A percentile compares a stretch with the other conserved stretches of the same genome.
Conservation (phyloP, 2,888 invertebrate species). For the Sthenelais limicola region DNA sequence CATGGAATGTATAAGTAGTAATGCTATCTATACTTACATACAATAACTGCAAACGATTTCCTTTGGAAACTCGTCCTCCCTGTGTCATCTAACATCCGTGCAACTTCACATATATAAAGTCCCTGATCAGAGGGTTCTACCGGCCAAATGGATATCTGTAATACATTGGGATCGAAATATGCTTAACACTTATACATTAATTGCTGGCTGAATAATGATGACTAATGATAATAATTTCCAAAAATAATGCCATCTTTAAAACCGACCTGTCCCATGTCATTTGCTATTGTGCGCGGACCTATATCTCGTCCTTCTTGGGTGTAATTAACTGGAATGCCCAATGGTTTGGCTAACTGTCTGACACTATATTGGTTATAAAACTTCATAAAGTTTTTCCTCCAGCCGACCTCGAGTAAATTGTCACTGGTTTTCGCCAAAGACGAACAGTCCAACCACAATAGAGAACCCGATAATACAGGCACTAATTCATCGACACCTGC, state of each 20-base stretch:
- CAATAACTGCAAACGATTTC: slow-evolving; percentile 35
- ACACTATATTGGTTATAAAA: slow-evolving; percentile 35
- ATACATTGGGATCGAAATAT: neutral
- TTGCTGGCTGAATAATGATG: neutral
- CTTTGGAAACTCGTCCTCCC: slow-evolving; percentile 23
- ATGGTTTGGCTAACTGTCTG: neutral
- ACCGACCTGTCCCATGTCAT: slow-evolving; percentile 23
- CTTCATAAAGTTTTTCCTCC: slow-evolving; percentile 8
- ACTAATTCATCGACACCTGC: slow-evolving; percentile 40
- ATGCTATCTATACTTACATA: slow-evolving; percentile 27
- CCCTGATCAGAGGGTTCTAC: slow-evolving; percentile 14
- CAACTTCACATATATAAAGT: slow-evolving; percentile 34
- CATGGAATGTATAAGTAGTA: neutral
- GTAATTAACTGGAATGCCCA: slow-evolving; percentile 7
- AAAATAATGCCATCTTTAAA: neutral
- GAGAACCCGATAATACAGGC: slow-evolving; percentile 30
- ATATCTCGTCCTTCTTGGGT: neutral
- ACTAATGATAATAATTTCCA: neutral
- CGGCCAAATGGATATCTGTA: slow-evolving; percentile 25
- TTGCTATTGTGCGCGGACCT: slow-evolving; percentile 2
- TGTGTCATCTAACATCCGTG: slow-evolving; percentile 21
- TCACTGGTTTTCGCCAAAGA: neutral
- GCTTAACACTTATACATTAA: neutral
- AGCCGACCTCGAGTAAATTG: slow-evolving; percentile 31
- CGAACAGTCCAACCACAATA: slow-evolving; percentile 41